Evolutionary conservation across 2,888 invertebrate species (phyloP).

Genomic region (Nymphalis polychloros): DNA sequence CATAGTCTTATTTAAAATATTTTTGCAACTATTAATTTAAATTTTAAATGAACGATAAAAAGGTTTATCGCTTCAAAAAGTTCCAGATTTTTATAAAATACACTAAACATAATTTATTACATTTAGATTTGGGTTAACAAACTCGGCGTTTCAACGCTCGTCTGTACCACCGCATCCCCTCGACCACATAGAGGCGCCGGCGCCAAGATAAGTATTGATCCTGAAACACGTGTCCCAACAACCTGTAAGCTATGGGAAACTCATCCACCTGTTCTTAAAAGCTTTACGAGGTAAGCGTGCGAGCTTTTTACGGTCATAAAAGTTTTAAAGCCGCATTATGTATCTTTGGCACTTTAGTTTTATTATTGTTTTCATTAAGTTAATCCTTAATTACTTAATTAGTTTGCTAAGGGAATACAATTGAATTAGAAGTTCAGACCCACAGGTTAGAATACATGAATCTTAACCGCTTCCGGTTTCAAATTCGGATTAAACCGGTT

Average conservation of each 20-base stretch:
- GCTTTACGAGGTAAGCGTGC: slow-evolving; percentile 60
- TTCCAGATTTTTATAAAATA: too few species aligned
- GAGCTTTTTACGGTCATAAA: slow-evolving; percentile 32
- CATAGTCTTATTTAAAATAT: too few species aligned
- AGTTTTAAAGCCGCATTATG: slow-evolving; percentile 19
- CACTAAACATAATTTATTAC: background rate
- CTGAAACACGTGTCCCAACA: slow-evolving; percentile 68
- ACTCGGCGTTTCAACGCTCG: slow-evolving; percentile 47
- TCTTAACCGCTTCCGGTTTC: too few species aligned
- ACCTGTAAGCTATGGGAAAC: slow-evolving; percentile 65
- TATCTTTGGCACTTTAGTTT: slow-evolving; percentile 22
- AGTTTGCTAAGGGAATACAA: background rate
- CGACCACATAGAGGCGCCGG: slow-evolving; percentile 61
- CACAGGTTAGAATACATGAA: too few species aligned
- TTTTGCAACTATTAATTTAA: too few species aligned
- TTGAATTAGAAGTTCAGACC: background rate
- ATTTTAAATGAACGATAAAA: too few species aligned
- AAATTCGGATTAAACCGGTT: too few species aligned
- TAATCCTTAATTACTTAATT: slow-evolving; percentile 12
- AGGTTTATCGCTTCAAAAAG: too few species aligned
- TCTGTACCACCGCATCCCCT: slow-evolving; percentile 50
- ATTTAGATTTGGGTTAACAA: slow-evolving; percentile 9
- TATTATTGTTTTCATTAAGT: slow-evolving; percentile 21
- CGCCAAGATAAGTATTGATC: slow-evolving; percentile 70
- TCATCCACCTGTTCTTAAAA: slow-evolving; percentile 70